Evolutionary conservation across 1,140 invertebrate genomes (phyloP).

Genomic region (Macrobrachium rosenbergii): DNA sequence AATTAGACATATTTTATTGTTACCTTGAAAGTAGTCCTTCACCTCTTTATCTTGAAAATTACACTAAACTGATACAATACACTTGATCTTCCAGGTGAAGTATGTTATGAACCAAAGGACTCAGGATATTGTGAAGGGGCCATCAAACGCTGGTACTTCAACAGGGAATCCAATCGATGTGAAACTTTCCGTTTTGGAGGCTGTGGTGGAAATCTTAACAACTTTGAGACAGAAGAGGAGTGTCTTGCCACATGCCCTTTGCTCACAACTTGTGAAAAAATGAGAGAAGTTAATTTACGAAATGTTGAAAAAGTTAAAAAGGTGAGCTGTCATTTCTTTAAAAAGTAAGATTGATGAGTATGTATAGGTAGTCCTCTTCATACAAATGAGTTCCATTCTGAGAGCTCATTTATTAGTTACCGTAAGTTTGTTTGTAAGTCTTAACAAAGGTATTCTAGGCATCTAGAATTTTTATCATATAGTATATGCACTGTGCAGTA

Average conservation of each 20-base stretch:
- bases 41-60: not conserved
- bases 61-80: not conserved
- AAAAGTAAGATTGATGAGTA: not conserved
- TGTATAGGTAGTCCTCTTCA: no score
- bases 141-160: conserved; percentile 80
- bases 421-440: no score
- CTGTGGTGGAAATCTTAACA: conserved; percentile 88
- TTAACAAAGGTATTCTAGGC: no score
- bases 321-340: conserved; percentile 70
- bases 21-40: no score
- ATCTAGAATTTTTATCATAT: no score
- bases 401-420: no score
- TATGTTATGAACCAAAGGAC: conserved; percentile 84
- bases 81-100: conserved; percentile 75
- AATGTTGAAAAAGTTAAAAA: conserved; percentile 79
- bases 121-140: conserved; percentile 72
- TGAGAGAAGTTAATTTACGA: conserved; percentile 82
- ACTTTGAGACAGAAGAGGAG: conserved; percentile 85
- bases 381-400: no score
- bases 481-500: no score
- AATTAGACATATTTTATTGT: not conserved
- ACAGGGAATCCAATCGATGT: conserved; percentile 82
- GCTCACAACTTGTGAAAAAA: conserved; percentile 83
- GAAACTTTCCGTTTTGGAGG: conserved; percentile 80
- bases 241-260: conserved; percentile 72